Percentiles rank a stretch among this genome's conserved stretches.
Evolutionary conservation across 2,888 invertebrate genomes (phyloP).

Genomic region (Erebia palarica): DNA sequence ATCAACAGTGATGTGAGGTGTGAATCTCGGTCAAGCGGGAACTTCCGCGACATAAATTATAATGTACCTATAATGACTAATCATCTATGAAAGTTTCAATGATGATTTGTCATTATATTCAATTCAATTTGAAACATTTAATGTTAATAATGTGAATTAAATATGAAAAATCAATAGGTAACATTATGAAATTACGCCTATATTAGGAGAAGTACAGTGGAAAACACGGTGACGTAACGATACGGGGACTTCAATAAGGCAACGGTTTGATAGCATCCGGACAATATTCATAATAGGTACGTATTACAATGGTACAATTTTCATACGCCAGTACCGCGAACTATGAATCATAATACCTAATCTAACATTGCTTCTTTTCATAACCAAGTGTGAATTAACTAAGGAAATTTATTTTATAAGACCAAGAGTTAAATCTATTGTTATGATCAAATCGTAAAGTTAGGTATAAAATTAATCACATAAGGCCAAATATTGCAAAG

Average conservation of each 20-base stretch:
- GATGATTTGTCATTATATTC: too few relatives aligned
- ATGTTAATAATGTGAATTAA: background rate
- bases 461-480: background rate
- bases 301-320: constrained; percentile 35
- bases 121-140: background rate
- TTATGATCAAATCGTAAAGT: background rate
- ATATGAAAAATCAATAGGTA: background rate
- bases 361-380: constrained; percentile 14
- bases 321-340: constrained; percentile 40
- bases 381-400: constrained; percentile 14
- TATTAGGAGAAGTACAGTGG: constrained; percentile 21
- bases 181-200: background rate
- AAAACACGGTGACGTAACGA: constrained; percentile 35
- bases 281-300: constrained; percentile 16
- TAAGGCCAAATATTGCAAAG: background rate
- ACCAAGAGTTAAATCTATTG: constrained; percentile 1
- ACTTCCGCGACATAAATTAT: too few relatives aligned
- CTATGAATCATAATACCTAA: constrained; percentile 35
- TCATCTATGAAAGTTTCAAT: too few relatives aligned
- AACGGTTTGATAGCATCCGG: constrained; percentile 30
- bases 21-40: too few relatives aligned
- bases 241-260: constrained; percentile 38
- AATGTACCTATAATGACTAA: too few relatives aligned
- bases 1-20: too few relatives aligned
- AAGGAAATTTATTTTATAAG: background rate